A percentile compares a stretch with the other conserved stretches of the same genome.
phyloP scores from a whole-genome alignment of 2,888 invertebrate genomes.

The Plusia festucae region DNA sequence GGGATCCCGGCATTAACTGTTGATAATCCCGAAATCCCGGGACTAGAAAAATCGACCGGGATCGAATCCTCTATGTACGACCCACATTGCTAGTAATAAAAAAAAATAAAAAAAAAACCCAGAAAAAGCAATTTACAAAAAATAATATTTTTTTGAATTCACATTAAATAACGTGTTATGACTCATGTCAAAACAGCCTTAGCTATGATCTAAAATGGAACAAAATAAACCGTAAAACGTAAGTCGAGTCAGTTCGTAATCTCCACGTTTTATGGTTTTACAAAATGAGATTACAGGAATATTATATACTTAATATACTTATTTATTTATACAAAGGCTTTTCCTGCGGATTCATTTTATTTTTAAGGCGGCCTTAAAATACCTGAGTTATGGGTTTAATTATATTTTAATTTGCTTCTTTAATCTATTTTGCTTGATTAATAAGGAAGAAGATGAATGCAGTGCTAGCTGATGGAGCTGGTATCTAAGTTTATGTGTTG shows the following conservation, averaged over 20 bases:
- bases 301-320: slow-evolving; percentile 48
- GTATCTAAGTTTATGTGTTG: too few species aligned
- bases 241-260: slow-evolving; percentile 40
- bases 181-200: background rate
- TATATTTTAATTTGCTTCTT: slow-evolving; percentile 8
- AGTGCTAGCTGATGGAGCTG: too few species aligned
- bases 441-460: background rate
- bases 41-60: too few species aligned
- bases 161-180: background rate
- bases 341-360: slow-evolving; percentile 15
- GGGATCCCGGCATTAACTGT: too few species aligned
- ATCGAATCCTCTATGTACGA: too few species aligned
- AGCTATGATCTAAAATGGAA: slow-evolving; percentile 16
- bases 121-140: too few species aligned
- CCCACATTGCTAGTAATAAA: too few species aligned
- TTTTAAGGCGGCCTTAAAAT: slow-evolving; percentile 24
- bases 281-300: slow-evolving; percentile 51
- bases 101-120: too few species aligned
- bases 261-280: slow-evolving; percentile 43
- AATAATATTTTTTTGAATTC: background rate
- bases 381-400: slow-evolving; percentile 26
- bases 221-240: slow-evolving; percentile 53
- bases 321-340: slow-evolving; percentile 42
- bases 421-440: slow-evolving; percentile 1
- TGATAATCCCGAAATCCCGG: too few species aligned